Conservation (phyloP, 2,888 invertebrate genomes). For the Stenchaetothrips biformis region DNA sequence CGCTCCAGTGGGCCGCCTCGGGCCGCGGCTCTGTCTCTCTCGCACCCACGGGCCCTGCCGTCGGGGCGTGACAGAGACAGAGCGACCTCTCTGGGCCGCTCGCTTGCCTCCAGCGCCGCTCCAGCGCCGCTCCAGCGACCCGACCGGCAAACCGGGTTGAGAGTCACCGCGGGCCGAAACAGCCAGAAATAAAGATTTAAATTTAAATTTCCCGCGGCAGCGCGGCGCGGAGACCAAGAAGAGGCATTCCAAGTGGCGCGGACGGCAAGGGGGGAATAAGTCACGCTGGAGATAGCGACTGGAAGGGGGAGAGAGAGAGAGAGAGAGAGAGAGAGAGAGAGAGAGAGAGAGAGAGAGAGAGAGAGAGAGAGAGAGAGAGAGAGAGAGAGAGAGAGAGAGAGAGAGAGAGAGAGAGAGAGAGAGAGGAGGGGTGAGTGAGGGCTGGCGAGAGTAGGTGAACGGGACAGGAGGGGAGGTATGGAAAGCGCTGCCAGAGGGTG, state of each 20-base stretch:
- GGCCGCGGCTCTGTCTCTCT: constrained; percentile 28
- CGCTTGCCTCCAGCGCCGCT: too few species aligned
- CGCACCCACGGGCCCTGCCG: too few species aligned
- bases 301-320: not conserved
- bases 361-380: not conserved
- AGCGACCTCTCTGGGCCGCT: not conserved
- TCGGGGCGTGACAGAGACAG: not conserved
- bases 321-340: not conserved
- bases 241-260: not conserved
- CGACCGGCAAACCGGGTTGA: too few species aligned
- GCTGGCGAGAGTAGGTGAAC: too few species aligned
- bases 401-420: not conserved
- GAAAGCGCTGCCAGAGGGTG: too few species aligned
- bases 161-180: too few species aligned
- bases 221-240: not conserved
- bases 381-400: not conserved
- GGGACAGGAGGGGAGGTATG: too few species aligned
- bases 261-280: not conserved
- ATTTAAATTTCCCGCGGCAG: not conserved
- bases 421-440: not conserved
- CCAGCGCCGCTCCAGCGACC: too few species aligned
- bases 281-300: not conserved
- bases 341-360: not conserved
- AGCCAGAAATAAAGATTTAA: too few species aligned
- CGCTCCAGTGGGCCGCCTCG: constrained; percentile 27